Base-by-base conservation (phyloP, 2,113 vertebrate species). In the Myotis brandtii region DNA sequence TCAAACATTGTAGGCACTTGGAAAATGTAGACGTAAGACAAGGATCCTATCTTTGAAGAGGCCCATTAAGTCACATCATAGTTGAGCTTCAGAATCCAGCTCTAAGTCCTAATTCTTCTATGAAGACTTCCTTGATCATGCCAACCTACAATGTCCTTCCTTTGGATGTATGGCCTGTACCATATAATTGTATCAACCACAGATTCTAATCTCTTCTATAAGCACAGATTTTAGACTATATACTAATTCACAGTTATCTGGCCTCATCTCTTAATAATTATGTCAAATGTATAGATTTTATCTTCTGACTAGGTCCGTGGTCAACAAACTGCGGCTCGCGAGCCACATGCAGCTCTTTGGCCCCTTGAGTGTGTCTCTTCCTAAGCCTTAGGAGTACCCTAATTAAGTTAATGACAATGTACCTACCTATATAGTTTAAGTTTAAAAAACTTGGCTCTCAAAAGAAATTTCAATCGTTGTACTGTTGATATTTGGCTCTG, bases 161-260 rank as follows among this genome's bases (percentile, higher is more conserved):
- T 89, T 84, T 80, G 70, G 17, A 43, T 76, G 66, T 59, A 87
- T 21, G 7, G 37, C 18, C 7, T 80, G 4, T 64, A 72, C 6
- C 50, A 93, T 72, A 14, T 56, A 96, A 94, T 77, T 92, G 10
- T 80, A 64, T 79, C 73, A 75, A 89, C n/a, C 73, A 85, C 34
- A 95, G 43, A 89, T 84, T 25, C 70, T 48, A 46, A 8, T 82
- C 85, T 94, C 46, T 86, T 84, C 46, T 88, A 18, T 73, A 66
- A 75, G 80, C 43, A 89, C 3, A 93, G 9, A 72, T 72, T 81
- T 89, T 92, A 93, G 6, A 91, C 27, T 59, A 81, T 0, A 79
- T 43, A 73, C 50, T 43, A 90, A 92, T n/a, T 88, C 16, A 82
- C 17, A 94, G 9, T 77, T 76, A 77, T 21, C 48, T 46, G 30